Evolutionary conservation across 2,888 invertebrate genomes (phyloP), one percentile per base, ranked within the genome.

Genomic region (Helleia helle): DNA sequence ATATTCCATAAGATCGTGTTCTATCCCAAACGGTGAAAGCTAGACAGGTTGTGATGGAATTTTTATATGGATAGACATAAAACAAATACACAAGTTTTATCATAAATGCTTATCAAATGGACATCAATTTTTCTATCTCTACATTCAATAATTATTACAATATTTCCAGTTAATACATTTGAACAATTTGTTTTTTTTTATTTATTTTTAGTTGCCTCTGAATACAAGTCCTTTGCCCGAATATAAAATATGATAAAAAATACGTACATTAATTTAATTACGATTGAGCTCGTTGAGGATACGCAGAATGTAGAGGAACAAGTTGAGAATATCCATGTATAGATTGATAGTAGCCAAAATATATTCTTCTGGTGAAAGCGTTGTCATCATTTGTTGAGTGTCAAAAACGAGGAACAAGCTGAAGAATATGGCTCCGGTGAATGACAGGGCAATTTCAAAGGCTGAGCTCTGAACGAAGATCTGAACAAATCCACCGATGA

Each of bases 271-370:
- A 24, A 29, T 29, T 58, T 86, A 87, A 59, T 87, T 84, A 47
- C 84, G 74, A 59, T 86, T 87, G 24, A 87, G 48, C 41, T 88
- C 89, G 48, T 90, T 90, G 39, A 95, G 80, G 52, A 93, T 89
- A 44, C 93, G 87, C 42, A 96, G 85, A 53, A 94, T 91, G 65
- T 93, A 89, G 11, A 94, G 60, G 80, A 96, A 96, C 49, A 95
- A 77, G 71, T 95, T 95, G 50, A 96, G 86, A 44, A 96, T 93
- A 60, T 96, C 95, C 81, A 95, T 86, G 68, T 96, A 96, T 29
- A 96, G 81, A 67, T 92, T 93, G 63, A 95, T 93, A 1, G 94
- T 92, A 1, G 94, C 94, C 37, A 93, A 74, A 54, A 96, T 94
- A 71, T 96, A 96, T 62, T 96, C 95, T 66, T 96, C 95, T 0